Evolutionary conservation across 2,113 vertebrate genomes (phyloP).

Genomic region (Cololabis saira): DNA sequence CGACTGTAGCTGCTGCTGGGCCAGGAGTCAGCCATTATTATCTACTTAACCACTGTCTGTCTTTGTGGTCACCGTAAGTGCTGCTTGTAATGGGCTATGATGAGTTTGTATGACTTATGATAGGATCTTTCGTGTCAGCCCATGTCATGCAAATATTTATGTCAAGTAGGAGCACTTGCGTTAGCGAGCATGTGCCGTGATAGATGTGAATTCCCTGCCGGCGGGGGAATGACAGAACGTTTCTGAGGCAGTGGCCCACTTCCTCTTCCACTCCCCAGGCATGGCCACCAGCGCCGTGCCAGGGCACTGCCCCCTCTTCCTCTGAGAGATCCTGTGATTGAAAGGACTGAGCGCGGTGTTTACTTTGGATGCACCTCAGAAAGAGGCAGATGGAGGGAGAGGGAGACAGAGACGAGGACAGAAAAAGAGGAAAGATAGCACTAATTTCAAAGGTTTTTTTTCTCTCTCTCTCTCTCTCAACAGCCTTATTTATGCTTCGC

Average conservation of each 20-base stretch:
- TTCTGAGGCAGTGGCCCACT: slow-evolving; percentile 63
- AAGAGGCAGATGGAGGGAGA: slow-evolving; percentile 47
- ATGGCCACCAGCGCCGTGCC: slow-evolving; percentile 60
- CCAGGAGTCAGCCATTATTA: slow-evolving; percentile 74
- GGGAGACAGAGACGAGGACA: slow-evolving; percentile 27
- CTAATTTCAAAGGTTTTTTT: slow-evolving; percentile 39
- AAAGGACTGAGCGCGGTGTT: slow-evolving; percentile 64
- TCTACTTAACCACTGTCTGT: slow-evolving; percentile 73
- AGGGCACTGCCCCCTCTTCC: slow-evolving; percentile 74
- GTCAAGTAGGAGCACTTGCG: slow-evolving; percentile 65
- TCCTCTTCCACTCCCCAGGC: slow-evolving; percentile 60
- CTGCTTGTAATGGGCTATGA: slow-evolving; percentile 68
- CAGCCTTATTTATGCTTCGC: slow-evolving; percentile 32
- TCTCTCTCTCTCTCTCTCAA: slow-evolving; percentile 20
- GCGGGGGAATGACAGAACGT: slow-evolving; percentile 57
- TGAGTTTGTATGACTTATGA: slow-evolving; percentile 75
- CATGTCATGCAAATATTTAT: slow-evolving; percentile 80
- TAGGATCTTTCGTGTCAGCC: slow-evolving; percentile 72
- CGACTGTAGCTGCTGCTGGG: slow-evolving; percentile 71
- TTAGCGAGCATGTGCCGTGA: slow-evolving; percentile 59
- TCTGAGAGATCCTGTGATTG: slow-evolving; percentile 80
- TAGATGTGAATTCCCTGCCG: slow-evolving; percentile 72
- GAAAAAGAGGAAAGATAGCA: slow-evolving; percentile 28
- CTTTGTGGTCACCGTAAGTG: slow-evolving; percentile 65
- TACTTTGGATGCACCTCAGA: slow-evolving; percentile 68